Percentiles rank a stretch among this genome's conserved stretches.
Evolutionary conservation across 2,113 vertebrate species (phyloP).

Genomic region (Ochotona curzoniae): DNA sequence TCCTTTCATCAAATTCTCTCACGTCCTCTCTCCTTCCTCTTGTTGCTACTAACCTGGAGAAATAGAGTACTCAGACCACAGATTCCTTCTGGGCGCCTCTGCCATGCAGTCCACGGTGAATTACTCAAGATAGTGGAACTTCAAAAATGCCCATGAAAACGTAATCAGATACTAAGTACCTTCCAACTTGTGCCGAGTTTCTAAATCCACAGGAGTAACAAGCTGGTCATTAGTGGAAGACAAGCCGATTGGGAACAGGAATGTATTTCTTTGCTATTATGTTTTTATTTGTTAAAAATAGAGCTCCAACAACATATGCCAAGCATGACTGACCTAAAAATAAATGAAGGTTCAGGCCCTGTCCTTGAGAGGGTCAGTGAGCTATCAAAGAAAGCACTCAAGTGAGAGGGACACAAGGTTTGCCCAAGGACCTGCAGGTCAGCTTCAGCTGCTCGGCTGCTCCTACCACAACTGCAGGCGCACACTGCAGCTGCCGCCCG

Average conservation of each 20-base stretch:
- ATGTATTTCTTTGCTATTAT: conserved; percentile 39
- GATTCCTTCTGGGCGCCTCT: neutral
- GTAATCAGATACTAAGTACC: conserved; percentile 20
- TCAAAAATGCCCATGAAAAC: neutral
- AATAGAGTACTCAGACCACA: neutral
- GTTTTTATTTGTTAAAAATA: conserved; percentile 66
- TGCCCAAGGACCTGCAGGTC: neutral
- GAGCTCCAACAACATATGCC: conserved; percentile 52
- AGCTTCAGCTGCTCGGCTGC: neutral
- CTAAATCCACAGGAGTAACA: conserved; percentile 44
- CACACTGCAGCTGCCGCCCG: neutral
- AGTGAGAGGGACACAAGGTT: neutral
- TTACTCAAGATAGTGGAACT: conserved; percentile 13
- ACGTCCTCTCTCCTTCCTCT: neutral
- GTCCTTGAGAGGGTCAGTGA: conserved; percentile 62
- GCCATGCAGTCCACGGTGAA: neutral
- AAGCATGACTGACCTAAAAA: conserved; percentile 51
- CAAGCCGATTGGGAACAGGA: neutral
- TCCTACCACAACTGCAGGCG: neutral
- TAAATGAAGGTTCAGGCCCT: conserved; percentile 45
- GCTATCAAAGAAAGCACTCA: too few species aligned
- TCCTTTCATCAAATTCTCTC: conserved; percentile 17
- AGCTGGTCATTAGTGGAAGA: conserved; percentile 3
- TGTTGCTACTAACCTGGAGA: neutral
- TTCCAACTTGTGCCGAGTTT: conserved; percentile 20